These are phyloP conservation scores for Ganaspis brasiliensis DNA, from an alignment of 2,888 invertebrate species.

Conservation along the genomic window DNA sequence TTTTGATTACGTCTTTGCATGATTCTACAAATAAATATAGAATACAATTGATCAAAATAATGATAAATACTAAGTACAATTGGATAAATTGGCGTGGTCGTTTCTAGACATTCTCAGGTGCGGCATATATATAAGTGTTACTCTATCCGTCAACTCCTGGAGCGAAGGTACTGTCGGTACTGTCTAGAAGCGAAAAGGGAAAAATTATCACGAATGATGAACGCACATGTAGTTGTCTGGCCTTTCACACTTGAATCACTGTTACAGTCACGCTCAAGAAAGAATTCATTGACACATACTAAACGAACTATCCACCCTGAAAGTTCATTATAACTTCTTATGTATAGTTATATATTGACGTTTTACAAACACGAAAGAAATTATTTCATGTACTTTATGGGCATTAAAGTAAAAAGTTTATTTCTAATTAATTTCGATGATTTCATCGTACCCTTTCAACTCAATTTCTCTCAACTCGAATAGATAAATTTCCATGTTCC, in stretches of 20 bases:
- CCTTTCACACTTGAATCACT: slow-evolving; percentile 40
- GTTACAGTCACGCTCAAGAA: slow-evolving; percentile 10
- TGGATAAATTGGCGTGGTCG: slow-evolving; percentile 49
- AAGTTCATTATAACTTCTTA: slow-evolving; percentile 10
- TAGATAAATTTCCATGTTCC: background rate
- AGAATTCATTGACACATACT: slow-evolving; percentile 47
- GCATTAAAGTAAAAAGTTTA: background rate
- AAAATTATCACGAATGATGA: slow-evolving; percentile 45
- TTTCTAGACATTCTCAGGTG: slow-evolving; percentile 50
- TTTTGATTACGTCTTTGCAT: background rate
- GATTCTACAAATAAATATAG: background rate
- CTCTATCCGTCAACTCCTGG: slow-evolving; percentile 32
- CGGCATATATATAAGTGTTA: slow-evolving; percentile 17
- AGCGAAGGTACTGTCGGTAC: slow-evolving; percentile 7
- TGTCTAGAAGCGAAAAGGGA: slow-evolving; percentile 29
- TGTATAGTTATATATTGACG: background rate
- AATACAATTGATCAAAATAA: slow-evolving; percentile 23
- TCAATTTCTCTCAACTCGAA: background rate
- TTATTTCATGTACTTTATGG: background rate
- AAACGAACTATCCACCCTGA: slow-evolving; percentile 1
- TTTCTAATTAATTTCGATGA: background rate
- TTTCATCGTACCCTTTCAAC: slow-evolving; percentile 12
- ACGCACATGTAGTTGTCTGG: slow-evolving; percentile 29
- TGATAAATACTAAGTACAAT: slow-evolving; percentile 40
- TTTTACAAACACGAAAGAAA: slow-evolving; percentile 2